Base-by-base conservation (phyloP, 2,888 invertebrate species). In the Azorinus chamasolen region DNA sequence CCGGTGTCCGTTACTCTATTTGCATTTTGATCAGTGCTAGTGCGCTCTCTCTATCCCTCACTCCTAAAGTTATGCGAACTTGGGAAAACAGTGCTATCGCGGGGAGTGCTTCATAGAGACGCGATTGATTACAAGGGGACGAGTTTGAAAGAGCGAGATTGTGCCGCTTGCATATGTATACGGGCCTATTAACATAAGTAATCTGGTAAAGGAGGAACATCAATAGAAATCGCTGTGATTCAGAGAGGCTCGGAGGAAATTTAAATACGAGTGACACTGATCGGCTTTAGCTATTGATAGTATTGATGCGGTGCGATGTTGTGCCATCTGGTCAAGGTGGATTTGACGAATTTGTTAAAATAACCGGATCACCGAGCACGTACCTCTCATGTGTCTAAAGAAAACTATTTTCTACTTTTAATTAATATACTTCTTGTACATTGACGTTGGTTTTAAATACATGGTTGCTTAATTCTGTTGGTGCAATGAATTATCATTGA, bases 1-100 rank as follows among this genome's bases (percentile, higher is more conserved):
- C 61, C 45, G 72, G 72, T 78, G 64, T 78, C 69, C 59, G 50
- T 69, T 72, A 59, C 78, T n/a, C 39, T 37, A 75, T 75, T 75
- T 69, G 69, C 75, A 78, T 64, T 53, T 78, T 78, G 64, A 69
- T 78, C 78, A 50, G 68, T 51, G 64, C 45, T 45, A 41, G 25
- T 25, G 25, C 16, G 41, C 43, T 27, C 70, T 43, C 32, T 62
- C 43, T 46, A 27, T 32, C 25, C 16, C 46, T 59, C 27, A n/a
- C 32, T 32, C 32, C 32, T 10, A 32, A 32, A 32, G 32, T 32
- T 32, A 32, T 32, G 32, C 32, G 32, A 32, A 32, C 5, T 32
- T 32, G 32, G 32, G 32, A 32, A 32, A 32, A 10, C 32, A 6
- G 32, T 32, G 32, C 32, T 32, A 10, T 32, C 5, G 32, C 32